Percentiles rank a stretch among this genome's conserved stretches.
These are phyloP conservation scores for Muntiacus muntjak DNA, from an alignment of 2,113 vertebrate species.

Conservation along the genomic window DNA sequence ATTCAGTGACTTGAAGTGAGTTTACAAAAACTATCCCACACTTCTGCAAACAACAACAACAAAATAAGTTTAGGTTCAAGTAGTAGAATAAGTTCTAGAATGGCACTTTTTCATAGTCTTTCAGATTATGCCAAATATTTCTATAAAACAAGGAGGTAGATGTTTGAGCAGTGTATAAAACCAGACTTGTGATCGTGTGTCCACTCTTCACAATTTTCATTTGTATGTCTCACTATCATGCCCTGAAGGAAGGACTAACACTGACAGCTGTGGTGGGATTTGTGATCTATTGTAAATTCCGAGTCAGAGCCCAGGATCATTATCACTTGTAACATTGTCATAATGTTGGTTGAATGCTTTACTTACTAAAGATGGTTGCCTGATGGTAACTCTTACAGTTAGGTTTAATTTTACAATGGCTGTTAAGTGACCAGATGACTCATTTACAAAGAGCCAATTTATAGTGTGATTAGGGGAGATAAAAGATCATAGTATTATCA, in stretches of 20 bases:
- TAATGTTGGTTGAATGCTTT: conserved; percentile 6
- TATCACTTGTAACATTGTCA: not conserved
- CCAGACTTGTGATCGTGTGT: not conserved
- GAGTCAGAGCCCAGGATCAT: not conserved
- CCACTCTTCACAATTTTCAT: not conserved
- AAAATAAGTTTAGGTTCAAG: not conserved
- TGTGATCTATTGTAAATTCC: not conserved
- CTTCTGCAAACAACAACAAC: not conserved
- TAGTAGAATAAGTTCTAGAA: not conserved
- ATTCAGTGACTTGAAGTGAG: not conserved
- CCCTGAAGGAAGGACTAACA: not conserved
- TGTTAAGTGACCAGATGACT: conserved; percentile 10
- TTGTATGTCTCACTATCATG: not conserved
- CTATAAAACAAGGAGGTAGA: not conserved
- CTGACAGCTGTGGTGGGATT: not conserved
- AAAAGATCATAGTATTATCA: not conserved
- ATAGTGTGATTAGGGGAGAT: not conserved
- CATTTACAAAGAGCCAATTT: not conserved
- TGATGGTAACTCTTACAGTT: not conserved
- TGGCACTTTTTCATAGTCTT: not conserved
- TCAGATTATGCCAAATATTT: not conserved
- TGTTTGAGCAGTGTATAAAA: not conserved
- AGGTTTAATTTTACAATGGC: conserved; percentile 29
- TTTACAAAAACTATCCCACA: not conserved
- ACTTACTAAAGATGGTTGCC: not conserved